phyloP scores from a whole-genome alignment of 2,113 vertebrate genomes.

The Melanerpes aurifrons region DNA sequence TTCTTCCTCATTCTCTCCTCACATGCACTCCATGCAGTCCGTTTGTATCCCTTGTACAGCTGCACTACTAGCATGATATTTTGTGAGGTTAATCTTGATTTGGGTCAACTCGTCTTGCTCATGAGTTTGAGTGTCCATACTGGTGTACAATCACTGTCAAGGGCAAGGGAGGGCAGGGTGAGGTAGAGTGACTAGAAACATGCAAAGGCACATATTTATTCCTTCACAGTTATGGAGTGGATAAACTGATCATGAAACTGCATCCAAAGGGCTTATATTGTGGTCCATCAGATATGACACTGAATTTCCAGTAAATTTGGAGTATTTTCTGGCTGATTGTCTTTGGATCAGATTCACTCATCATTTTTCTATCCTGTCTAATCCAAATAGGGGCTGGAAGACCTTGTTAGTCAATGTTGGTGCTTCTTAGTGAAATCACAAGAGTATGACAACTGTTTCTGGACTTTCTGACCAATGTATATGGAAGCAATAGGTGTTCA shows the following conservation, averaged over 20 bases:
- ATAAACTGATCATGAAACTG: neutral
- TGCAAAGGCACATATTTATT: neutral
- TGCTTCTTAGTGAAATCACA: neutral
- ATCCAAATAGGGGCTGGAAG: neutral
- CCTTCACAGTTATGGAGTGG: neutral
- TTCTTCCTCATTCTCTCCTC: neutral
- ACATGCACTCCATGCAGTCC: neutral
- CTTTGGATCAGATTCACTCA: neutral
- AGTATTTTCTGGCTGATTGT: neutral
- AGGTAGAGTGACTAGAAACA: neutral
- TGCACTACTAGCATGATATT: neutral
- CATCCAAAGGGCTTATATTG: neutral
- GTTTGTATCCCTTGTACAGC: neutral
- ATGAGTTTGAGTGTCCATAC: neutral
- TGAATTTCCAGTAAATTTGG: neutral
- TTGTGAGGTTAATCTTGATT: neutral
- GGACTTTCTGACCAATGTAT: neutral
- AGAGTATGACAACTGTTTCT: neutral
- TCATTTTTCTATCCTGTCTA: neutral
- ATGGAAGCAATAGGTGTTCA: neutral
- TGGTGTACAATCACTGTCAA: neutral
- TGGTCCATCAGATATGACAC: neutral
- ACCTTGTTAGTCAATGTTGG: neutral
- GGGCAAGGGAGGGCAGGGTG: neutral
- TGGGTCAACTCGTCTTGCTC: neutral